A percentile compares a stretch with the other conserved stretches of the same genome.
Evolutionary conservation across 1,140 invertebrate genomes (phyloP).

Genomic region (Euwallacea similis): DNA sequence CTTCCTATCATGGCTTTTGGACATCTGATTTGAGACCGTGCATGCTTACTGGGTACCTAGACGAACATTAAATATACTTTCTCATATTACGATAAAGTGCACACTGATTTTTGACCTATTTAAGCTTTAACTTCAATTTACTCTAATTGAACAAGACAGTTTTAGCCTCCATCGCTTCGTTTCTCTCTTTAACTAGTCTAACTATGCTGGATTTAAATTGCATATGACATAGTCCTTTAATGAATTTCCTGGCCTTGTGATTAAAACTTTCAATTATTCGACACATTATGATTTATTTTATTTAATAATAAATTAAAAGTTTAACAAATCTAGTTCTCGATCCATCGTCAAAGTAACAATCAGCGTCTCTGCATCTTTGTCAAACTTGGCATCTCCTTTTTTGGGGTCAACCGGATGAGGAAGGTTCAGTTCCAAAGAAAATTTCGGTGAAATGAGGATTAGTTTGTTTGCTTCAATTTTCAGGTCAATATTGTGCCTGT

Average conservation of each 20-base stretch:
- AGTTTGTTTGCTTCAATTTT: constrained; percentile 70
- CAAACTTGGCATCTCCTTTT: constrained; percentile 76
- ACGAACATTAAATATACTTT: no score
- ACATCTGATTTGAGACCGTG: no score
- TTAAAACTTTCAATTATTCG: no score
- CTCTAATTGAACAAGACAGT: constrained; percentile 25
- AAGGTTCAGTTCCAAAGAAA: constrained; percentile 72
- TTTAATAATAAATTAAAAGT: constrained; percentile 65
- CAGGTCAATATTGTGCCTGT: constrained; percentile 66
- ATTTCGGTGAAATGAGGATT: constrained; percentile 62
- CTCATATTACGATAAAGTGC: no score
- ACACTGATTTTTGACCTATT: constrained; percentile 16
- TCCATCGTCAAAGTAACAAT: constrained; percentile 69
- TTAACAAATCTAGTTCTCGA: constrained; percentile 79
- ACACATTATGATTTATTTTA: background rate
- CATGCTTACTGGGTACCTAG: no score
- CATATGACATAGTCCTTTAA: no score
- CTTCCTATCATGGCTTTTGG: no score
- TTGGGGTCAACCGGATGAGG: constrained; percentile 81
- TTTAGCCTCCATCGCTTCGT: background rate
- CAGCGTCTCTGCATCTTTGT: constrained; percentile 66
- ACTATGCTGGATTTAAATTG: background rate
- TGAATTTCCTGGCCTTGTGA: no score
- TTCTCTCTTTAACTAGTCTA: background rate
- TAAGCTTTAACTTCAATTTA: constrained; percentile 24